Evolutionary conservation across 2,113 vertebrate species (phyloP).

Genomic region (Forbesichthys agassizii): DNA sequence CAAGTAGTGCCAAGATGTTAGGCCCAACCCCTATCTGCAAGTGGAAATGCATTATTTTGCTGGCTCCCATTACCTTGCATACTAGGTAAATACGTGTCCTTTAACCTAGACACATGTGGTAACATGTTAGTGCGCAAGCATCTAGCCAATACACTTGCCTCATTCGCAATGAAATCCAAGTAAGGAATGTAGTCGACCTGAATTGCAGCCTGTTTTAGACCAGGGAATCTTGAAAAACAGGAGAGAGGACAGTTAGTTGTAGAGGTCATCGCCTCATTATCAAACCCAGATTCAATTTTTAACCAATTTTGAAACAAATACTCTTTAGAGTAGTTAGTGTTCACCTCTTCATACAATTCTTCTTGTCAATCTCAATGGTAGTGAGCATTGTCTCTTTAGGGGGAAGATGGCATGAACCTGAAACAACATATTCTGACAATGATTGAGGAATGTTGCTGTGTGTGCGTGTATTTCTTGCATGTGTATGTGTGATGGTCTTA

Average conservation of each 20-base stretch:
- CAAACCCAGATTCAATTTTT: background rate
- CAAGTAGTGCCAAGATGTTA: conserved; percentile 72
- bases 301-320: background rate
- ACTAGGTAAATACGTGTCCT: too few species aligned
- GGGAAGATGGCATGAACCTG: conserved; percentile 78
- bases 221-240: conserved; percentile 37
- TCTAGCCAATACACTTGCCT: conserved; percentile 41
- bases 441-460: background rate
- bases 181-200: conserved; percentile 79
- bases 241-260: background rate
- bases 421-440: conserved; percentile 10
- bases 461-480: conserved; percentile 4
- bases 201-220: conserved; percentile 60
- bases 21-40: conserved; percentile 78
- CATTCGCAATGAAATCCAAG: conserved; percentile 77
- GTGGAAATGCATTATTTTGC: background rate
- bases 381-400: conserved; percentile 72
- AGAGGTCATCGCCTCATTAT: too few species aligned
- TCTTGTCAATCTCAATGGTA: conserved; percentile 72
- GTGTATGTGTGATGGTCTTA: conserved; percentile 48
- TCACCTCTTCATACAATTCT: conserved; percentile 71
- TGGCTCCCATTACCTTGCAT: background rate
- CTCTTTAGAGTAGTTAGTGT: background rate
- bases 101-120: too few species aligned
- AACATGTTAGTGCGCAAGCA: too few species aligned